Conservation (phyloP, 2,797 vertebrate species). For the Propithecus perrieri region DNA sequence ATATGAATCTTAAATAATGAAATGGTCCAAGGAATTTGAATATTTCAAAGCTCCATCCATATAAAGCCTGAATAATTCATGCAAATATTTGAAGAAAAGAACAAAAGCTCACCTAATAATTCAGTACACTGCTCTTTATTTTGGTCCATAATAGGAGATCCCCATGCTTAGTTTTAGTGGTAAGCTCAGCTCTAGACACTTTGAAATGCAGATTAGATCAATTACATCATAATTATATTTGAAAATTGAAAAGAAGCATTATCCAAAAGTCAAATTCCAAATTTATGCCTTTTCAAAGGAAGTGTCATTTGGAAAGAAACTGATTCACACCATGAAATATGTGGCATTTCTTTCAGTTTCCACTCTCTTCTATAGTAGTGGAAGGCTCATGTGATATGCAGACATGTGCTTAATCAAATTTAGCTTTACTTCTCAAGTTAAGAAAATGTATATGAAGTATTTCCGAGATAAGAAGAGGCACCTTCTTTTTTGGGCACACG, state of each 20-base stretch:
- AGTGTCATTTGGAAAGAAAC: slow-evolving; percentile 73
- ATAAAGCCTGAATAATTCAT: slow-evolving; percentile 70
- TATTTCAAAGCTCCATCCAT: slow-evolving; percentile 65
- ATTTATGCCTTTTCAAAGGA: slow-evolving; percentile 72
- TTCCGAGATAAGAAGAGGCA: slow-evolving; percentile 52
- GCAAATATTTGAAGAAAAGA: slow-evolving; percentile 76
- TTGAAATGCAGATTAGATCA: slow-evolving; percentile 71
- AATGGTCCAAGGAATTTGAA: slow-evolving; percentile 69
- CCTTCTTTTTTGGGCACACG: slow-evolving; percentile 24
- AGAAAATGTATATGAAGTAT: slow-evolving; percentile 48
- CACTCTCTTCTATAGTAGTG: slow-evolving; percentile 43
- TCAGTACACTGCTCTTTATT: slow-evolving; percentile 45
- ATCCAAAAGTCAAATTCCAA: slow-evolving; percentile 71
- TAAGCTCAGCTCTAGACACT: slow-evolving; percentile 39
- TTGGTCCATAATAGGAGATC: slow-evolving; percentile 45
- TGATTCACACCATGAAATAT: slow-evolving; percentile 71
- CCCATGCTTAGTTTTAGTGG: slow-evolving; percentile 4
- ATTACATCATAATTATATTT: slow-evolving; percentile 70
- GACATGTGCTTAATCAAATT: slow-evolving; percentile 70
- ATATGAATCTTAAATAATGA: slow-evolving; percentile 69
- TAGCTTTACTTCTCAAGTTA: slow-evolving; percentile 66
- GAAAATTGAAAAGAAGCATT: slow-evolving; percentile 66
- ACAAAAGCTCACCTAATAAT: slow-evolving; percentile 66
- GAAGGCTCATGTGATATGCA: slow-evolving; percentile 40
- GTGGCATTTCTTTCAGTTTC: slow-evolving; percentile 61